These are phyloP conservation scores for Cryptoleucopteryx plumbea DNA, from an alignment of 2,113 vertebrate genomes.

Conservation along the genomic window DNA sequence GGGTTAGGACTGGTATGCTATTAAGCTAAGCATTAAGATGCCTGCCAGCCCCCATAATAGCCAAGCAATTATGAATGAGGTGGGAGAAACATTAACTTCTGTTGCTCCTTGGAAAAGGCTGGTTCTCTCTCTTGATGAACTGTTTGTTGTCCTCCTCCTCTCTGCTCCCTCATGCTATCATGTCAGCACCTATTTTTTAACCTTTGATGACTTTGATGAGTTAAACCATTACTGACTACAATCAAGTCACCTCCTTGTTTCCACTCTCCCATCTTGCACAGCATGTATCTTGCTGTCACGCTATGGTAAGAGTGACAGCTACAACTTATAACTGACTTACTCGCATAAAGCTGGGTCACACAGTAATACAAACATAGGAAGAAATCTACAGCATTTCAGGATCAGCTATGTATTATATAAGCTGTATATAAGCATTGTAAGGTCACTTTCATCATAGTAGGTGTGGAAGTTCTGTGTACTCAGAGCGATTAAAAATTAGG, in stretches of 20 bases:
- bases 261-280: neutral
- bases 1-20: neutral
- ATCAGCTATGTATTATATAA: neutral
- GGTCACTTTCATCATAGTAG: neutral
- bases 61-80: neutral
- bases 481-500: neutral
- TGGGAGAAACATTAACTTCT: neutral
- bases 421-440: neutral
- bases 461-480: neutral
- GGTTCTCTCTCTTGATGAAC: neutral
- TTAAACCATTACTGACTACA: neutral
- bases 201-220: neutral
- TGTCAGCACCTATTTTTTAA: neutral
- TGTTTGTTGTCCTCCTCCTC: neutral
- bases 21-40: neutral
- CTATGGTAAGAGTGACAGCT: neutral
- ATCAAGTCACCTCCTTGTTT: neutral
- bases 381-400: neutral
- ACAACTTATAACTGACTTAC: neutral
- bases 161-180: neutral
- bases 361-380: neutral
- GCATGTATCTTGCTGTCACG: neutral
- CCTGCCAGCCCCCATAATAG: neutral
- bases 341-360: neutral
- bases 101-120: neutral